Evolutionary conservation across 2,888 invertebrate species (phyloP), one percentile per base, ranked within the genome.

Genomic region (Plemyria rubiginata): DNA sequence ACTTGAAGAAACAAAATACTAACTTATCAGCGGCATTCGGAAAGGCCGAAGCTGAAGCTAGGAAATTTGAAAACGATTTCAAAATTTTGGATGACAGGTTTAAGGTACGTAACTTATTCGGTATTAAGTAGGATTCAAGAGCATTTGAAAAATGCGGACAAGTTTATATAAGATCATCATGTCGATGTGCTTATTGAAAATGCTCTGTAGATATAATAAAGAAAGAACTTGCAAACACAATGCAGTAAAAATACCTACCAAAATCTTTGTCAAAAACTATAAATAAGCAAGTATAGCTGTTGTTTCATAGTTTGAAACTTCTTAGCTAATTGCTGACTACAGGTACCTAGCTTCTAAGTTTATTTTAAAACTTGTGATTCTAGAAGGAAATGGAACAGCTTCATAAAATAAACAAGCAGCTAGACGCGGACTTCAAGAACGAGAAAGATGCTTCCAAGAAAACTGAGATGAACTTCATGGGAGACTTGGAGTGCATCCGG

Each of bases 401-500:
- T 38, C 86, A 90, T 41, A 85, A 83, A 77, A 54, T 84, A 66
- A 86, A 91, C 66, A 87, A 88, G 65, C 77, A 84, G 32, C 71
- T 94, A 11, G 91, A 92, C 60, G 90, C 88, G 45, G 94, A 94
- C 60, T 76, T 94, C 56, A 84, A 81, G 56, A 79, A 79, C n/a
- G 85, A 93, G 40, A 91, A 88, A 15, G 94, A 93, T 16, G 66
- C 86, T 1, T 80, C 91, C 13, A 89, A 88, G 67, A 94, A 92
- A 71, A 80, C 85, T 12, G 94, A 94, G 71, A 76, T 79, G 46
- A 77, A 79, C 50, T 87, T 90, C 68, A 77, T 86, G 65, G 87
- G 85, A 22, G 94, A 95, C 73, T 73, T 94, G 52, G 94, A 93
- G 11, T 71, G 79, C 12, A 81, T 94, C 56, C 93, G 93, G 57